Evolutionary conservation across 2,113 vertebrate genomes (phyloP).

Genomic region (Hirundichthys speculiger): DNA sequence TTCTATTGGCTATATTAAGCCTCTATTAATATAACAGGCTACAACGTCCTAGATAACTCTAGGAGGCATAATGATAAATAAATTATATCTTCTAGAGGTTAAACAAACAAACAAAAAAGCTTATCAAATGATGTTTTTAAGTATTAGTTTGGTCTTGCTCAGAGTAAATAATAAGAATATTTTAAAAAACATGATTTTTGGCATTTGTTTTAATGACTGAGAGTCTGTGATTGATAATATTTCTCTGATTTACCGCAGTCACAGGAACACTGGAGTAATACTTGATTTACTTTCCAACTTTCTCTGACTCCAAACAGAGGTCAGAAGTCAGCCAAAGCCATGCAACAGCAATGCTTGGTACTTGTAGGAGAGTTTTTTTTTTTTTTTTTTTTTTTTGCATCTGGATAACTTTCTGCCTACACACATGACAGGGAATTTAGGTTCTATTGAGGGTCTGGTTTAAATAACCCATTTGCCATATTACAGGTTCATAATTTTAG

Average conservation of each 20-base stretch:
- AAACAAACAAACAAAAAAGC: constrained; percentile 5
- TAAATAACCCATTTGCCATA: neutral
- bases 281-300: constrained; percentile 29
- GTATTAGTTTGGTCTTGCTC: constrained; percentile 22
- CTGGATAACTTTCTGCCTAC: neutral
- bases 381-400: neutral
- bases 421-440: neutral
- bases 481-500: no score
- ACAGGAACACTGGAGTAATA: neutral
- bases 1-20: constrained; percentile 25
- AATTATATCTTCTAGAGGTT: constrained; percentile 30
- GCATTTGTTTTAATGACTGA: neutral
- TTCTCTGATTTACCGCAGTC: neutral
- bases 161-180: constrained; percentile 20
- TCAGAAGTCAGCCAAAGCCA: constrained; percentile 42
- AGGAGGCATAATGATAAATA: constrained; percentile 25
- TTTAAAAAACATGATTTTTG: constrained; percentile 9
- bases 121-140: constrained; percentile 18
- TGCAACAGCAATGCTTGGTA: constrained; percentile 7
- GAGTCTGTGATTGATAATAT: neutral
- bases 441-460: neutral
- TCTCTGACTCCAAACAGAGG: constrained; percentile 5
- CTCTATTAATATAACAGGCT: constrained; percentile 28
- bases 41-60: constrained; percentile 56
- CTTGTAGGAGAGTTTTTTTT: constrained; percentile 4